phyloP scores from a whole-genome alignment of 1,140 invertebrate genomes.

The Atopsyche davidsoni region DNA sequence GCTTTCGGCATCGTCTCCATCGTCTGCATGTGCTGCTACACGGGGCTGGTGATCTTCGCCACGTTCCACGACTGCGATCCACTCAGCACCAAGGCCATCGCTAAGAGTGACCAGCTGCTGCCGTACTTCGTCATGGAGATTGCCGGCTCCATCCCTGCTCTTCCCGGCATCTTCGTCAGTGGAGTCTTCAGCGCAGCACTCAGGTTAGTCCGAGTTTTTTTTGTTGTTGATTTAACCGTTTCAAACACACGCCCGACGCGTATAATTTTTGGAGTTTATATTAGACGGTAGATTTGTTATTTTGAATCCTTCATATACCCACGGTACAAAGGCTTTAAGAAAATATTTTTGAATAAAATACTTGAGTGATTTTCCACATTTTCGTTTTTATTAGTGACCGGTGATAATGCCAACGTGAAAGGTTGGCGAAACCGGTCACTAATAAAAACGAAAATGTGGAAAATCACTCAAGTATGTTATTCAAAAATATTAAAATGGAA shows the following conservation, averaged over 20 bases:
- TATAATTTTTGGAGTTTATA: not conserved
- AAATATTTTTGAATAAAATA: no score
- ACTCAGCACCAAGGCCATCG: conserved; percentile 54
- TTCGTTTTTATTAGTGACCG: no score
- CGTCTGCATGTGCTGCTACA: conserved; percentile 61
- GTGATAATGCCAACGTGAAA: no score
- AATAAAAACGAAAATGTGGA: no score
- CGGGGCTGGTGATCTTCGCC: conserved; percentile 73
- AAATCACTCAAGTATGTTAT: no score
- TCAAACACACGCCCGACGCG: not conserved
- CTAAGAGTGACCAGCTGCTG: conserved; percentile 59
- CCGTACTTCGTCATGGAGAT: conserved; percentile 72
- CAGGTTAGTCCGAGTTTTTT: conserved; percentile 46
- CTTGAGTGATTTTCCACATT: no score
- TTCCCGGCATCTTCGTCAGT: conserved; percentile 72
- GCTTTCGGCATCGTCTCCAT: conserved; percentile 53
- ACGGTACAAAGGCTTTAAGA: no score
- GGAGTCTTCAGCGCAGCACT: conserved; percentile 70
- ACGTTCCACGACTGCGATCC: conserved; percentile 74
- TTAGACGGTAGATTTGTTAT: not conserved
- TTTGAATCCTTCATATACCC: no score
- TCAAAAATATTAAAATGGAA: no score
- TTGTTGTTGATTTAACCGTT: no score
- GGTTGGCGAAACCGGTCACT: no score
- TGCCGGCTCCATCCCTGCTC: conserved; percentile 55